These are phyloP conservation scores for Melanotaenia maccullochi DNA, from an alignment of 2,797 vertebrate genomes.

Conservation along the genomic window DNA sequence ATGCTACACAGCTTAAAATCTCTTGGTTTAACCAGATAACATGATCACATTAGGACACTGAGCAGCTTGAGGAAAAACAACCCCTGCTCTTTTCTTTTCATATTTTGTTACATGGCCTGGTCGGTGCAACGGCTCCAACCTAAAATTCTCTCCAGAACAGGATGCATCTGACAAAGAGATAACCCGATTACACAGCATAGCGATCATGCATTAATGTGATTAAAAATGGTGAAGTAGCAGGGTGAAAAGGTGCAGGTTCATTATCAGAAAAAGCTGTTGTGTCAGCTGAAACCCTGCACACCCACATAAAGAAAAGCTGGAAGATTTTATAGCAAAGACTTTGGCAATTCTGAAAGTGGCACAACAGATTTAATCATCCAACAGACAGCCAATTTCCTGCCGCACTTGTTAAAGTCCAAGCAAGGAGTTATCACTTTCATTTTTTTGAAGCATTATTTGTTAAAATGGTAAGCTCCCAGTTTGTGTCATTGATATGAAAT, in stretches of 20 bases:
- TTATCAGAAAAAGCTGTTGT: conserved; percentile 37
- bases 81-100: background rate
- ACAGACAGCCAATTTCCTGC: conserved; percentile 35
- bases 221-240: conserved; percentile 32
- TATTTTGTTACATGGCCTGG: background rate
- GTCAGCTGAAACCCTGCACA: conserved; percentile 34
- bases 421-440: conserved; percentile 27
- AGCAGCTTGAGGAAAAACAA: background rate
- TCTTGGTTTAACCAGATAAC: no score
- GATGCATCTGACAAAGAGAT: background rate
- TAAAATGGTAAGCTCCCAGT: background rate
- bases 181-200: conserved; percentile 27
- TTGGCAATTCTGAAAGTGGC: conserved; percentile 34
- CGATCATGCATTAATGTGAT: conserved; percentile 43
- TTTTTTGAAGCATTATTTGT: conserved; percentile 39
- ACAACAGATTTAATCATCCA: conserved; percentile 40
- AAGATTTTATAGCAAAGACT: conserved; percentile 20
- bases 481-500: conserved; percentile 24
- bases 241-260: conserved; percentile 39
- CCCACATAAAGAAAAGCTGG: conserved; percentile 17
- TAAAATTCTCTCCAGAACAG: conserved; percentile 8
- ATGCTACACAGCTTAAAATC: background rate
- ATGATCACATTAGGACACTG: background rate
- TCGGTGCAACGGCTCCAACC: background rate
- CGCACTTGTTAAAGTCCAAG: conserved; percentile 36